Conservation (phyloP, 2,113 vertebrate species). For the Ramphastos sulfuratus region DNA sequence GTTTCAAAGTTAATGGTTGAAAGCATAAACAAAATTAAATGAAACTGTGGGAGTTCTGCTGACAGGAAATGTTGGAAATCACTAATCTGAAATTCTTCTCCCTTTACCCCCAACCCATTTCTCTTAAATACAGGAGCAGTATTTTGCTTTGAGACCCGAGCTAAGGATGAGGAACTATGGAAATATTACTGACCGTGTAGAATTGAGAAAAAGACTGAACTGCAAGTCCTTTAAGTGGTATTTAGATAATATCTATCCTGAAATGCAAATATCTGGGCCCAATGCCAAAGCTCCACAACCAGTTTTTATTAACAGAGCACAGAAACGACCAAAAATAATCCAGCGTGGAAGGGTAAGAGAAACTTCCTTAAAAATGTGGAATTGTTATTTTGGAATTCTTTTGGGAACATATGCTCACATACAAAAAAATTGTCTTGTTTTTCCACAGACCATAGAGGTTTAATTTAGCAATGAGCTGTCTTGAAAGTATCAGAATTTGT, state of each 20-base stretch:
- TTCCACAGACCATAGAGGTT: background rate
- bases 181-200: conserved; percentile 87
- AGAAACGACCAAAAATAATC: conserved; percentile 87
- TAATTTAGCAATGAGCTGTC: background rate
- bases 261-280: conserved; percentile 88
- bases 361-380: background rate
- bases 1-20: background rate
- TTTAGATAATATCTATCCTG: conserved; percentile 92
- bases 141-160: conserved; percentile 91
- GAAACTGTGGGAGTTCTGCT: background rate
- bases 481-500: background rate
- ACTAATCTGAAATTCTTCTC: background rate
- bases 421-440: background rate
- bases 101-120: background rate
- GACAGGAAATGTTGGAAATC: background rate
- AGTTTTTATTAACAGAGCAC: conserved; percentile 85
- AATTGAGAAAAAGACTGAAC: conserved; percentile 82
- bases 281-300: conserved; percentile 86
- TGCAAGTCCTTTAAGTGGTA: conserved; percentile 95
- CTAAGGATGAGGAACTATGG: conserved; percentile 85
- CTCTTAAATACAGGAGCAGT: conserved; percentile 85
- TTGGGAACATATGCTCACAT: background rate
- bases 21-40: background rate
- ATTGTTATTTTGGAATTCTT: background rate
- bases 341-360: conserved; percentile 89